These are phyloP conservation scores for Agrochola circellaris DNA, from an alignment of 2,888 invertebrate genomes.

Conservation along the genomic window DNA sequence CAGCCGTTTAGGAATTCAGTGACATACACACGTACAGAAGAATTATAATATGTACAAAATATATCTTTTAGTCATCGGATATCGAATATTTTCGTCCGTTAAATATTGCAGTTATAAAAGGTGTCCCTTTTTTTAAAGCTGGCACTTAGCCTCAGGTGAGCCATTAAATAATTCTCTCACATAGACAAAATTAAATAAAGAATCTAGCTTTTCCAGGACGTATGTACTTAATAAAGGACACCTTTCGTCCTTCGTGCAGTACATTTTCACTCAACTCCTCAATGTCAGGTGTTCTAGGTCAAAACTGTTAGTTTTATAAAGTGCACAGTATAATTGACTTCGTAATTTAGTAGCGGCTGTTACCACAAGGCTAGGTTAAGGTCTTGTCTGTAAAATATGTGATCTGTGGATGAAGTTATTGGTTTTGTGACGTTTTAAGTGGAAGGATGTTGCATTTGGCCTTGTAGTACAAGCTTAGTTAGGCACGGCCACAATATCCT, in stretches of 20 bases:
- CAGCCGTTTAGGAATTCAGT: too few species aligned
- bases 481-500: neutral
- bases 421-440: neutral
- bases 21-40: too few species aligned
- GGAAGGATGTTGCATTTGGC: neutral
- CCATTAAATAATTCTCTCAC: neutral
- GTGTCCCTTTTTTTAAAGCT: too few species aligned
- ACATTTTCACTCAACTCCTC: conserved; percentile 26
- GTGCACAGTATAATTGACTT: conserved; percentile 40
- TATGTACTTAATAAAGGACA: conserved; percentile 19
- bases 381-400: conserved; percentile 14
- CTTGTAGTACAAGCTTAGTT: neutral
- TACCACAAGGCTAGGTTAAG: conserved; percentile 33
- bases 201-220: neutral
- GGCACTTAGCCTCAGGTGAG: neutral
- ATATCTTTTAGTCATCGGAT: neutral
- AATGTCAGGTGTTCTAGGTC: conserved; percentile 53
- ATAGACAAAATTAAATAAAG: neutral
- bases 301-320: conserved; percentile 48
- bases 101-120: neutral
- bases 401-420: conserved; percentile 17
- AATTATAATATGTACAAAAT: neutral
- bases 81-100: neutral
- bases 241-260: conserved; percentile 14
- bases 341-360: conserved; percentile 52